A percentile compares a stretch with the other conserved stretches of the same genome.
These are phyloP conservation scores for Acleris sparsana DNA, from an alignment of 2,888 invertebrate genomes.

Conservation along the genomic window DNA sequence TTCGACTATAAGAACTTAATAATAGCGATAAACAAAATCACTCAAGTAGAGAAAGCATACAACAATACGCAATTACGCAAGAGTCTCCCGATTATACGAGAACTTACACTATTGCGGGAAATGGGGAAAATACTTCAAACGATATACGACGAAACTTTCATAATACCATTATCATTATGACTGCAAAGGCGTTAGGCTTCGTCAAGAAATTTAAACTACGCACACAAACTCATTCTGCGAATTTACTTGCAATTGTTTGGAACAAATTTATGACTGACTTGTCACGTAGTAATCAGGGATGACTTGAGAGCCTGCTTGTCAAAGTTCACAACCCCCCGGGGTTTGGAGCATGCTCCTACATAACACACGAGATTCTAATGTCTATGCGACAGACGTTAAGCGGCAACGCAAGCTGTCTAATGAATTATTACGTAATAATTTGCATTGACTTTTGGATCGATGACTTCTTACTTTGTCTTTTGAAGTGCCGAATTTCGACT, in stretches of 20 bases:
- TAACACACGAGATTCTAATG: constrained; percentile 17
- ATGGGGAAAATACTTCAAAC: constrained; percentile 29
- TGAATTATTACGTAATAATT: no score
- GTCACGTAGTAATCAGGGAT: constrained; percentile 36
- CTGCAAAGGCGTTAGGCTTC: constrained; percentile 28
- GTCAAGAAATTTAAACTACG: constrained; percentile 36
- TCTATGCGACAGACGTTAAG: constrained; percentile 24
- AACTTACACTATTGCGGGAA: constrained; percentile 34
- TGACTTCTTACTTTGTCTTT: no score
- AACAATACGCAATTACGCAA: constrained; percentile 27
- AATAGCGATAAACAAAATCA: constrained; percentile 14
- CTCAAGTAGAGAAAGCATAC: constrained; percentile 11
- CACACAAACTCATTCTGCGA: constrained; percentile 28
- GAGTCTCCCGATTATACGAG: constrained; percentile 32
- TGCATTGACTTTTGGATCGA: no score
- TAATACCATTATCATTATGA: constrained; percentile 33
- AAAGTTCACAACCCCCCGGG: constrained; percentile 33
- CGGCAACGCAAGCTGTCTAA: constrained; percentile 1
- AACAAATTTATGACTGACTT: constrained; percentile 31
- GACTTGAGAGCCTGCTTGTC: constrained; percentile 35
- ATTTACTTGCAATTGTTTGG: constrained; percentile 35
- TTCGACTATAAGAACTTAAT: not conserved
- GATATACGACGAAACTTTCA: constrained; percentile 31
- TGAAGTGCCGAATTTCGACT: no score
- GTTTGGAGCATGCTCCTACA: constrained; percentile 5